Percentiles rank a stretch among this genome's conserved stretches.
Conservation (phyloP, 2,888 invertebrate species). For the Lasioglossum oenotherae region DNA sequence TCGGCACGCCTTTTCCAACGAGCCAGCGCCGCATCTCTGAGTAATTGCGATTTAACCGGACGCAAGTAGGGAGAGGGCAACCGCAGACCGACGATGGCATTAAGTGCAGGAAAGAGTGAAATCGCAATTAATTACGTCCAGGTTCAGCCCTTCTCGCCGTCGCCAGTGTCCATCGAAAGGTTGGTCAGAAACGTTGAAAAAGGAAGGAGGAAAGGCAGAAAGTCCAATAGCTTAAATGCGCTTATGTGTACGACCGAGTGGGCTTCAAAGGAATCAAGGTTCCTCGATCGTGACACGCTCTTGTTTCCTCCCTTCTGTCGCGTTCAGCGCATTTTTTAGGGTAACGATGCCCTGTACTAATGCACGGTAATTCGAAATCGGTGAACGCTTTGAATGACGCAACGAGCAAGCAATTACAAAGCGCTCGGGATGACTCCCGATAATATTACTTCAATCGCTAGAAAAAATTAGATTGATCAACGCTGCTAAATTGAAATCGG, state of each 20-base stretch:
- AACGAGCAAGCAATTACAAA: not conserved
- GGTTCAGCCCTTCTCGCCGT: conserved; percentile 63
- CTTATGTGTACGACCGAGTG: conserved; percentile 71
- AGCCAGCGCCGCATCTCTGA: conserved; percentile 70
- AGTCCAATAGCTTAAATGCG: conserved; percentile 77
- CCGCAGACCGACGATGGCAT: conserved; percentile 75
- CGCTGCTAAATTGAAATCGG: not conserved
- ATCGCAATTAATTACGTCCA: conserved; percentile 81
- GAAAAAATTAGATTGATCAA: not conserved
- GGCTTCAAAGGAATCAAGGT: conserved; percentile 51
- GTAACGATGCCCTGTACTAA: not conserved
- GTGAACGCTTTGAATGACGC: not conserved
- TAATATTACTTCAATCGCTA: not conserved
- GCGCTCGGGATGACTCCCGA: not conserved
- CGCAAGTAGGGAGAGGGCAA: conserved; percentile 72
- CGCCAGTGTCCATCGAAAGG: conserved; percentile 64
- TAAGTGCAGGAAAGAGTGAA: conserved; percentile 81
- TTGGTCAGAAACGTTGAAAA: conserved; percentile 63
- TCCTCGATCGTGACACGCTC: conserved; percentile 19
- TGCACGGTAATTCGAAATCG: conserved; percentile 39
- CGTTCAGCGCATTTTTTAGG: conserved; percentile 10
- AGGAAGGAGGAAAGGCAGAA: conserved; percentile 52
- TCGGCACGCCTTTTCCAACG: conserved; percentile 50
- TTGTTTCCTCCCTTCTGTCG: conserved; percentile 4
- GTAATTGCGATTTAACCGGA: conserved; percentile 80